phyloP scores from a whole-genome alignment of 2,888 invertebrate species.

The Willowsia nigromaculata region DNA sequence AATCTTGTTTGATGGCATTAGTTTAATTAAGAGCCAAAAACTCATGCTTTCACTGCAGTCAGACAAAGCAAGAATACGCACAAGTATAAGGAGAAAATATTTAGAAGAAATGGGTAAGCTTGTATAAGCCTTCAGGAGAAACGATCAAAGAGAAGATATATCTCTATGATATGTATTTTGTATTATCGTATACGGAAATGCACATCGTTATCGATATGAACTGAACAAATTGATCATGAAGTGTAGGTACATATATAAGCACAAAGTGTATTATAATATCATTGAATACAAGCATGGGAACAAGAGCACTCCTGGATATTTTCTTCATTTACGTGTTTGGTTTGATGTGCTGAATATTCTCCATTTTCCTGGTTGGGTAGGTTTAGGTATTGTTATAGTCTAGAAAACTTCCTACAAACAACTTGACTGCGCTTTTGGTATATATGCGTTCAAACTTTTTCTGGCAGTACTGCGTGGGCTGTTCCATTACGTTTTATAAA shows the following conservation, averaged over 20 bases:
- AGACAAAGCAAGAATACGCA: neutral
- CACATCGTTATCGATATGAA: too few relatives aligned
- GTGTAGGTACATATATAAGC: neutral
- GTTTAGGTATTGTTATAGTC: too few relatives aligned
- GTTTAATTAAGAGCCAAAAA: slow-evolving; percentile 71
- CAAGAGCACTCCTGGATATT: neutral
- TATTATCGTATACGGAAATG: neutral
- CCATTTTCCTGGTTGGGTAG: neutral
- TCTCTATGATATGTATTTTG: neutral
- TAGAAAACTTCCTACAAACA: neutral
- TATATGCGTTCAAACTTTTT: neutral
- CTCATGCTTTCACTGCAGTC: slow-evolving; percentile 54
- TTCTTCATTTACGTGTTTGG: slow-evolving; percentile 27
- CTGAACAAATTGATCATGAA: slow-evolving; percentile 22
- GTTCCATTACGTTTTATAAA: slow-evolving; percentile 38
- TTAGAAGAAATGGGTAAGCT: neutral
- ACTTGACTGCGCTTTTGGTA: neutral
- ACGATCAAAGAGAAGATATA: neutral
- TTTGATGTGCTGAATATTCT: slow-evolving; percentile 45
- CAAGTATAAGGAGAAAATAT: neutral
- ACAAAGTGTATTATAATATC: neutral
- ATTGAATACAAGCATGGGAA: neutral
- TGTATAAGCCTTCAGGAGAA: neutral
- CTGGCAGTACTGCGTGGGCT: slow-evolving; percentile 20
- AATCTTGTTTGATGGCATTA: slow-evolving; percentile 72